Evolutionary conservation across 2,797 vertebrate species (phyloP), one percentile per base, ranked within the genome.

Genomic region (Tachyglossus aculeatus): DNA sequence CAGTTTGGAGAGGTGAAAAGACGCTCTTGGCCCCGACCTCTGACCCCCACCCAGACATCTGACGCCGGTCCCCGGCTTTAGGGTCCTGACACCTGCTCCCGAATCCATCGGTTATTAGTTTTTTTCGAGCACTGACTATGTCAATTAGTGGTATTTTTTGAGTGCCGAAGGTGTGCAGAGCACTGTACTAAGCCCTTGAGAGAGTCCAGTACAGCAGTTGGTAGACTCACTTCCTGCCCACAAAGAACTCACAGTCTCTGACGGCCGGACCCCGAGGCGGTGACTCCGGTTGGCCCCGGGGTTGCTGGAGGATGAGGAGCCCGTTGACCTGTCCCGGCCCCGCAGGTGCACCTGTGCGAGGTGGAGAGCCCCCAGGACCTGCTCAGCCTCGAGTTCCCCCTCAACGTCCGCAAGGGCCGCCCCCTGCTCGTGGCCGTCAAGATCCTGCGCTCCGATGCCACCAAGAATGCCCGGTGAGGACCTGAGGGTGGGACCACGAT

Each of bases 351-450:
- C 80, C 89, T 98, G 79, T 98, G 97, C 84, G 96, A 98, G 87
- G 96, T 97, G 1, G 95, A 96, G 77, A 95, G 87, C 81, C 96
- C 96, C 13, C 94, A 96, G 60, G 96, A 96, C 44, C 93, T 98
- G 27, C 92, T 94, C 36, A 94, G 87, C 71, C 71, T 95, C 48
- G 94, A 96, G 71, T 95, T 96, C 67, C 96, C 96, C 25, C 94
- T 96, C 75, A 95, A 93, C 7, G 93, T 97, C 70, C 94, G 94
- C 70, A 97, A 95, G 85, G 96, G 96, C 10, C 94, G 94, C 65
- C 95, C 96, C 73, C 93, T 98, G 22, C 86, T 98, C 91, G 97
- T 98, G 5, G 97, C 97, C 0, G 97, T 98, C 43, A 98, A 98
- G 89, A 97, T 97, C 69, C 88, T 98, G 38, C 93, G 96, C 24